Evolutionary conservation across 2,888 invertebrate genomes (phyloP).

Genomic region (Formica aserva): DNA sequence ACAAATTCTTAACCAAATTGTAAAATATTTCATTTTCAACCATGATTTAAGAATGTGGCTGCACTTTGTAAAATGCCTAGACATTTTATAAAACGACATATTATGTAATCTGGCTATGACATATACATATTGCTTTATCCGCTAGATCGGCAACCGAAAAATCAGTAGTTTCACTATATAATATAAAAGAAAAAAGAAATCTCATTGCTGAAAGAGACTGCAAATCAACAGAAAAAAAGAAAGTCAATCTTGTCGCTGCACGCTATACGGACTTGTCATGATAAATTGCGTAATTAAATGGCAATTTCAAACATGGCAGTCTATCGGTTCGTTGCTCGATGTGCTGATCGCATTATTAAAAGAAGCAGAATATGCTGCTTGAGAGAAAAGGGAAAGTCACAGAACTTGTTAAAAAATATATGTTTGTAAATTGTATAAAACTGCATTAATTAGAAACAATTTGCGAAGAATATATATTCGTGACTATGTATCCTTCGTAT

Average conservation of each 20-base stretch:
- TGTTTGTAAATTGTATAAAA: neutral
- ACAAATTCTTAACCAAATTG: too few species aligned
- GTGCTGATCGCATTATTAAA: neutral
- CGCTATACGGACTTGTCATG: neutral
- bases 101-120: too few species aligned
- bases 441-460: neutral
- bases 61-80: too few species aligned
- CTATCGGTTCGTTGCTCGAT: neutral
- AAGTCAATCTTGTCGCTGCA: neutral
- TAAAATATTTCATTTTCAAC: too few species aligned
- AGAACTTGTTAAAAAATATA: conserved; percentile 3
- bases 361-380: neutral
- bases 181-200: neutral
- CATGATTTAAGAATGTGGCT: too few species aligned
- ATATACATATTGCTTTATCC: too few species aligned
- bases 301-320: neutral
- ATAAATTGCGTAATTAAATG: conserved; percentile 13
- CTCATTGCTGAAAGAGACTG: neutral
- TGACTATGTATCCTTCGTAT: conserved; percentile 14
- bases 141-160: neutral
- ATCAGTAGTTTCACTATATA: neutral
- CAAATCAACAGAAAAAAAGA: neutral
- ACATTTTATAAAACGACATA: too few species aligned
- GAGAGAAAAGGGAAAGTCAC: neutral
- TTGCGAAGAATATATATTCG: neutral